Percentiles rank a stretch among this genome's conserved stretches.
Evolutionary conservation across 2,888 invertebrate genomes (phyloP).

Genomic region (Dryocosmus kuriphilus): DNA sequence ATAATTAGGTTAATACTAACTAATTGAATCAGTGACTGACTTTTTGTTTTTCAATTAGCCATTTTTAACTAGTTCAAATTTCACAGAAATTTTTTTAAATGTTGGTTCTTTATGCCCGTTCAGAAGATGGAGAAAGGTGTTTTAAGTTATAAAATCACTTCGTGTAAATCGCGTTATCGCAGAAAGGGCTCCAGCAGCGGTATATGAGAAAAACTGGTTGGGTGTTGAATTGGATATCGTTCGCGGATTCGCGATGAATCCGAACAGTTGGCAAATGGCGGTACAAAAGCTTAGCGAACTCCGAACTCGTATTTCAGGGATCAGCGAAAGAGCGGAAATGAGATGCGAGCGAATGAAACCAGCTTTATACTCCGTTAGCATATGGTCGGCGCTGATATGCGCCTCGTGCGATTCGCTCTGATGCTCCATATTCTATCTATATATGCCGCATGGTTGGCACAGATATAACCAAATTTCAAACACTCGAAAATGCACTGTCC

Average conservation of each 20-base stretch:
- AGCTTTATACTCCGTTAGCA: conserved; percentile 43
- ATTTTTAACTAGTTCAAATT: no score
- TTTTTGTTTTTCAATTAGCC: no score
- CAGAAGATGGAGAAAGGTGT: no score
- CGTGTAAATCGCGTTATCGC: not conserved
- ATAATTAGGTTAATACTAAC: no score
- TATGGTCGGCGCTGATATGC: conserved; percentile 53
- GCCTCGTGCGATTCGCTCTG: conserved; percentile 34
- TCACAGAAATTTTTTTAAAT: no score
- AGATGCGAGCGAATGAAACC: conserved; percentile 48
- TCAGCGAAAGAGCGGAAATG: conserved; percentile 45
- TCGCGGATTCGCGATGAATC: conserved; percentile 43
- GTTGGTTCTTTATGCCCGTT: no score
- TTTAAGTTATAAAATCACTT: no score
- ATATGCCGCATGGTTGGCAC: conserved; percentile 40
- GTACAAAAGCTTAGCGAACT: conserved; percentile 15
- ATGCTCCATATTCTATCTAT: conserved; percentile 36
- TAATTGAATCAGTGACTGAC: no score
- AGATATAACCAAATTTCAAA: conserved; percentile 45
- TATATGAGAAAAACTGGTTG: conserved; percentile 8
- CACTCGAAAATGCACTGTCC: conserved; percentile 29
- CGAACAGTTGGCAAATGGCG: conserved; percentile 20
- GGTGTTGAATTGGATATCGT: conserved; percentile 22
- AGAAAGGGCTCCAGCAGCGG: not conserved
- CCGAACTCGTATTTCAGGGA: conserved; percentile 9